Conservation (phyloP, 2,888 invertebrate species). For the Gryllus longicercus region DNA sequence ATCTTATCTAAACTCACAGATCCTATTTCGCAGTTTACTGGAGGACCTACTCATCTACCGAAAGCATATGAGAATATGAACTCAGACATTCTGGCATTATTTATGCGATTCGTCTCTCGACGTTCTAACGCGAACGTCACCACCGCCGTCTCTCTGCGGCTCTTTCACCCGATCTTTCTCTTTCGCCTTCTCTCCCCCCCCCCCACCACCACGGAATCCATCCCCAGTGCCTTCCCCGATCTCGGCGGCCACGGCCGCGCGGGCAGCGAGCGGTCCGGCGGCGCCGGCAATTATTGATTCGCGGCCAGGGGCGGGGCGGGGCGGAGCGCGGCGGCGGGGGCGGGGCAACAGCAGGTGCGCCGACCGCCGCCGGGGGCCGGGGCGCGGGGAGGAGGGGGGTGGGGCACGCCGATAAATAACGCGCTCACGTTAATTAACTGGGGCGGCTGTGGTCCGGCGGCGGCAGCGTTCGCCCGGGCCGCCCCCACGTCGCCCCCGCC, state of each 20-base stretch:
- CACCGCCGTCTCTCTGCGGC: too few relatives aligned
- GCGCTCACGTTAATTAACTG: slow-evolving; percentile 17
- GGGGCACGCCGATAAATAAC: not conserved
- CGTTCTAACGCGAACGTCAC: too few relatives aligned
- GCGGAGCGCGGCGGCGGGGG: not conserved
- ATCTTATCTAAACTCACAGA: too few relatives aligned
- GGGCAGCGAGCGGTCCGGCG: not conserved
- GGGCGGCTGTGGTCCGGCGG: slow-evolving; percentile 6
- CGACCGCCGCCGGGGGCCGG: not conserved
- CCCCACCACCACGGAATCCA: too few relatives aligned
- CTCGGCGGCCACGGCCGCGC: not conserved
- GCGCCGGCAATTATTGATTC: not conserved
- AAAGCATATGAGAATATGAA: too few relatives aligned
- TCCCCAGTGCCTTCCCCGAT: too few relatives aligned
- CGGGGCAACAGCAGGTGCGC: not conserved
- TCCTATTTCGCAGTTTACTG: too few relatives aligned
- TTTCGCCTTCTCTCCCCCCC: too few relatives aligned
- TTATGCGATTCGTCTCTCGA: too few relatives aligned
- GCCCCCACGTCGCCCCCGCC: not conserved
- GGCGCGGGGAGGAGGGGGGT: not conserved
- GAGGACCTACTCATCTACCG: too few relatives aligned
- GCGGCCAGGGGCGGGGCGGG: not conserved
- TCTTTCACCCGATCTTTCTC: too few relatives aligned
- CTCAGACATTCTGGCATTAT: too few relatives aligned
- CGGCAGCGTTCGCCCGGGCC: not conserved